Evolutionary conservation across 2,888 invertebrate genomes (phyloP).

Genomic region (Junonia oenone): DNA sequence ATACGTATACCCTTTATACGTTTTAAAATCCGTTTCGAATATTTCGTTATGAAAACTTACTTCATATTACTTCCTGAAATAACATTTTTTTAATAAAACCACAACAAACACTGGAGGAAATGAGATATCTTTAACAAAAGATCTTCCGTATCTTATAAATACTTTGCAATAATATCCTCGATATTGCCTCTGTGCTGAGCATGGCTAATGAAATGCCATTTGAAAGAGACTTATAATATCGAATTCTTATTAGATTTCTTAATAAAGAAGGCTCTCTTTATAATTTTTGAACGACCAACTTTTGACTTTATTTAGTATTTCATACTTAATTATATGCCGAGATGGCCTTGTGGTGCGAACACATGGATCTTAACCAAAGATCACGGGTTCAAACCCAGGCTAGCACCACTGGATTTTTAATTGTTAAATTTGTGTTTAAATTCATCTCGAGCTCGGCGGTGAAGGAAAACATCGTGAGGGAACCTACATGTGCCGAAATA

Average conservation of each 20-base stretch:
- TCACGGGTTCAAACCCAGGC: no score
- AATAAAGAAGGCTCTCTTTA: not conserved
- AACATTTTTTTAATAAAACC: constrained; percentile 14
- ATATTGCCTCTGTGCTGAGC: constrained; percentile 32
- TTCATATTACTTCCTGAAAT: not conserved
- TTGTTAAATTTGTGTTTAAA: no score
- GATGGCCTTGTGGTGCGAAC: no score
- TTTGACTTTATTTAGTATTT: not conserved
- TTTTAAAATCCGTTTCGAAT: not conserved
- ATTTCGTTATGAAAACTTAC: not conserved
- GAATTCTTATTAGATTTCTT: not conserved
- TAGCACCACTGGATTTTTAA: no score
- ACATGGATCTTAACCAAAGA: no score
- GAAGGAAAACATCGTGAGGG: no score
- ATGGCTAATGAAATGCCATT: constrained; percentile 27
- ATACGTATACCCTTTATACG: no score
- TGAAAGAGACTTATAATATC: constrained; percentile 18
- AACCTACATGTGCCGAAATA: no score
- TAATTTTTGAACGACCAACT: not conserved
- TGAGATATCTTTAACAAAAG: constrained; percentile 20
- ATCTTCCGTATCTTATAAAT: constrained; percentile 15
- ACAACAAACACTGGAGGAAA: constrained; percentile 10
- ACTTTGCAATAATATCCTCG: constrained; percentile 29
- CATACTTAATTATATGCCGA: no score
- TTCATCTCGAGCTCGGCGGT: no score